phyloP scores from a whole-genome alignment of 2,113 vertebrate genomes.

The Plestiodon gilberti region DNA sequence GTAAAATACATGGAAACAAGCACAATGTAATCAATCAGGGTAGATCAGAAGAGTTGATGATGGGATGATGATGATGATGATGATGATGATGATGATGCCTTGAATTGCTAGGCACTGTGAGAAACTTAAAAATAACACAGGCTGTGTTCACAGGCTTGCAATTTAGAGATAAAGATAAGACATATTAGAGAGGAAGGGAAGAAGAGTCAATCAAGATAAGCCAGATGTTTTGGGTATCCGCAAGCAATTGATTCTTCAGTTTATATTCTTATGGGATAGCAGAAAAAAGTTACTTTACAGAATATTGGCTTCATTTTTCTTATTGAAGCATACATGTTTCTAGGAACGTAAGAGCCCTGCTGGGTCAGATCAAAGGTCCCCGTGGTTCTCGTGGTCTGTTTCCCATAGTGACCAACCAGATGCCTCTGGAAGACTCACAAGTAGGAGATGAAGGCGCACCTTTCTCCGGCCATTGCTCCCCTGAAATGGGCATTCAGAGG shows the following conservation, averaged over 20 bases:
- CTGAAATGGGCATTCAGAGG: no score
- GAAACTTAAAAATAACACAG: background rate
- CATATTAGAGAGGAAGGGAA: background rate
- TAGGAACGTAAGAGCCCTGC: no score
- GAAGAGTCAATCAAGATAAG: background rate
- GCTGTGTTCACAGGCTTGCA: slow-evolving; percentile 37
- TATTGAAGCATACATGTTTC: background rate
- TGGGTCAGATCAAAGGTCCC: no score
- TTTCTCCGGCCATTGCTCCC: no score
- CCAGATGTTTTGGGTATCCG: background rate
- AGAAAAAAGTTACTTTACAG: background rate
- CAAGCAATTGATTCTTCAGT: background rate
- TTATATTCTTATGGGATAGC: background rate
- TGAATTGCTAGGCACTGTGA: background rate
- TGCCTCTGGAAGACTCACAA: no score
- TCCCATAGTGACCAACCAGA: no score
- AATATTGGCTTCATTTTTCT: background rate
- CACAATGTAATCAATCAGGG: background rate
- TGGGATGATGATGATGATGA: background rate
- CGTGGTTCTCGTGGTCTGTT: no score
- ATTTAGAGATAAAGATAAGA: slow-evolving; percentile 7
- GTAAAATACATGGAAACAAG: background rate
- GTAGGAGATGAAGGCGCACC: no score
- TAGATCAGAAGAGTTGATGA: background rate
- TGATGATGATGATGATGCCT: no score